Percentiles rank a stretch among this genome's conserved stretches.
Evolutionary conservation across 2,113 vertebrate species (phyloP).

Genomic region (Hypomesus transpacificus): DNA sequence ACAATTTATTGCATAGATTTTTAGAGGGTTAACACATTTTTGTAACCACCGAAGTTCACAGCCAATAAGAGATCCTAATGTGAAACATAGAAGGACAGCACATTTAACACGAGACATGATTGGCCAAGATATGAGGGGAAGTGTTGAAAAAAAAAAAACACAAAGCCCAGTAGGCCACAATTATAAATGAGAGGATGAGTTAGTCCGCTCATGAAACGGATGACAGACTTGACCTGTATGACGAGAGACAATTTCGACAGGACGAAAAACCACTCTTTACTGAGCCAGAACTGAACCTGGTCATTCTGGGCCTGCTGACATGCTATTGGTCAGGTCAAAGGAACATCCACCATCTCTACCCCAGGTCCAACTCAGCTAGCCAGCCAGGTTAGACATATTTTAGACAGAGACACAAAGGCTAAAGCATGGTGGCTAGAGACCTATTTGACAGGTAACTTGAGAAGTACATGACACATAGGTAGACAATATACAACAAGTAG

Average conservation of each 20-base stretch:
- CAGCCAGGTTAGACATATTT: constrained; percentile 36
- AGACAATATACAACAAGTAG: constrained; percentile 5
- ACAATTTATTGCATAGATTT: constrained; percentile 26
- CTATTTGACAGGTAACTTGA: constrained; percentile 34
- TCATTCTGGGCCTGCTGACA: constrained; percentile 23
- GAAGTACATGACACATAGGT: constrained; percentile 15
- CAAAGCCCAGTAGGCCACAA: constrained; percentile 24
- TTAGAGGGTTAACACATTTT: constrained; percentile 40
- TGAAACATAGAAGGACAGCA: constrained; percentile 41
- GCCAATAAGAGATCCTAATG: constrained; percentile 38
- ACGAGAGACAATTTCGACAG: constrained; percentile 41
- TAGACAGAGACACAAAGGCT: constrained; percentile 28
- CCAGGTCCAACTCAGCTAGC: constrained; percentile 38
- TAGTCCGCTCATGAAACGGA: constrained; percentile 21
- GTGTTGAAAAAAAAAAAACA: constrained; percentile 8
- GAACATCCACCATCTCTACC: constrained; percentile 42
- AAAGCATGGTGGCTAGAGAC: constrained; percentile 15
- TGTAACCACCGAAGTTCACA: constrained; percentile 34
- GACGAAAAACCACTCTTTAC: constrained; percentile 45
- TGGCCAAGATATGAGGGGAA: constrained; percentile 12
- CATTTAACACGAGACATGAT: constrained; percentile 42
- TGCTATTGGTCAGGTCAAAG: constrained; percentile 43
- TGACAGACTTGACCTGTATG: background rate
- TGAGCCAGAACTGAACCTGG: constrained; percentile 30
- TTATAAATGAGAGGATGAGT: constrained; percentile 9